Conservation (phyloP, 2,888 invertebrate genomes). For the Hypercompe scribonia region DNA sequence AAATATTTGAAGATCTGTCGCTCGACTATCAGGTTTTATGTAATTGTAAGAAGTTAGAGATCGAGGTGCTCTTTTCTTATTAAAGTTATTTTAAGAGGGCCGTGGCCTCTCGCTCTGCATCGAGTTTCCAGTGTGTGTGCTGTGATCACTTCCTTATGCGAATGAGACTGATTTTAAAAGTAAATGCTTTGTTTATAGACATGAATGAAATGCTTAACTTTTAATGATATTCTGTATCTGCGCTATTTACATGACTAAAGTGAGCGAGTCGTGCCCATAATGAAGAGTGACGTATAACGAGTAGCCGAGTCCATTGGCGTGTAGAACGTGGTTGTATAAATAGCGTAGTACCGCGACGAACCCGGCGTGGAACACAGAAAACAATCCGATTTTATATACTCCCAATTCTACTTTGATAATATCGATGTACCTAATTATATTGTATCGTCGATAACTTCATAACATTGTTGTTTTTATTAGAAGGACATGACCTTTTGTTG, state of each 20-base stretch:
- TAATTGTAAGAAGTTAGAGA: slow-evolving; percentile 80
- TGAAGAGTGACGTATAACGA: background rate
- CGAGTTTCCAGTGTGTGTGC: slow-evolving; percentile 85
- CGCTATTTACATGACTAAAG: slow-evolving; percentile 42
- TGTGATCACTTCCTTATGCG: slow-evolving; percentile 87
- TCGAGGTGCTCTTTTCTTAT: slow-evolving; percentile 83
- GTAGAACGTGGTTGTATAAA: slow-evolving; percentile 27
- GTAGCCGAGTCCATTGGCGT: background rate
- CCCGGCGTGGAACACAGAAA: slow-evolving; percentile 44
- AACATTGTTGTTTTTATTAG: slow-evolving; percentile 70
- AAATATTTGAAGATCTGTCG: slow-evolving; percentile 72
- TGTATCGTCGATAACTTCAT: slow-evolving; percentile 66
- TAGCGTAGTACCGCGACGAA: slow-evolving; percentile 32
- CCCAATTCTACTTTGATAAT: slow-evolving; percentile 69
- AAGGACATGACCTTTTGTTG: slow-evolving; percentile 79
- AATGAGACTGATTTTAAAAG: slow-evolving; percentile 86
- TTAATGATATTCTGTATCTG: slow-evolving; percentile 49
- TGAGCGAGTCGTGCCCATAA: slow-evolving; percentile 22
- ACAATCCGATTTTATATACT: slow-evolving; percentile 68
- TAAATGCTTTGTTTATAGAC: slow-evolving; percentile 80
- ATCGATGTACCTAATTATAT: slow-evolving; percentile 71
- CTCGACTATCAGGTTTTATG: slow-evolving; percentile 72
- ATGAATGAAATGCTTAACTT: slow-evolving; percentile 72
- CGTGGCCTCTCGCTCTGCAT: slow-evolving; percentile 80
- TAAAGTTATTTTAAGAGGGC: slow-evolving; percentile 79